Evolutionary conservation across 2,888 invertebrate genomes (phyloP), one percentile per base, ranked within the genome.

Genomic region (Dynastes maya): DNA sequence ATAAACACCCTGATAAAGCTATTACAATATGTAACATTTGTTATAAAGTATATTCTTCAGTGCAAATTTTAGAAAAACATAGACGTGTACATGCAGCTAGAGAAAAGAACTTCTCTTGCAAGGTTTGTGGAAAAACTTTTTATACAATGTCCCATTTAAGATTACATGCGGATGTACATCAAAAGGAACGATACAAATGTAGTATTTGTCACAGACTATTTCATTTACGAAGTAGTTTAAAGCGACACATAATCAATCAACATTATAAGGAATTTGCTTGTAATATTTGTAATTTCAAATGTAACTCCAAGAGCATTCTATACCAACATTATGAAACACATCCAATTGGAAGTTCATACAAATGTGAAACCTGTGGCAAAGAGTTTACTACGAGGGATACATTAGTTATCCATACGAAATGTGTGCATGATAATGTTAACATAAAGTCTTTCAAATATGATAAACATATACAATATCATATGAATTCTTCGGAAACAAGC

Each of bases 381-480:
- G 9, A 45, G 8, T 45, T 45, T 45, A 11, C 45, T 11, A 45
- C 8, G 2, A 45, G 11, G 2, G 45, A 45, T 45, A 45, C 11
- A 11, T 45, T 45, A 45, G 45, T 45, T 45, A 45, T 45, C 1
- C 45, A 45, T 45, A 45, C 11, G 1, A 45, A 45, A 11, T 45
- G 45, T 45, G 45, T 45, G 8, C 45, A 45, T 8, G 45, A 45
- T 45, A 45, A 45, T 8, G 8, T 45, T 11, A 45, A 45, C 65
- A 65, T 65, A 64, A 64, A 64, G 22, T 32, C 13, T 37, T 32
- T 13, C 64, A 64, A 13, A 37, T 40, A 27, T 32, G 27, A 65
- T 27, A 37, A 65, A 32, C 65, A 65, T 11, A 40, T 29, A 16
- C 1, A 16, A 65, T 32, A 6, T 65, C 37, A 5, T 32, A 40